These are phyloP conservation scores for Eurosta solidaginis DNA, from an alignment of 1,140 invertebrate genomes.

Conservation along the genomic window DNA sequence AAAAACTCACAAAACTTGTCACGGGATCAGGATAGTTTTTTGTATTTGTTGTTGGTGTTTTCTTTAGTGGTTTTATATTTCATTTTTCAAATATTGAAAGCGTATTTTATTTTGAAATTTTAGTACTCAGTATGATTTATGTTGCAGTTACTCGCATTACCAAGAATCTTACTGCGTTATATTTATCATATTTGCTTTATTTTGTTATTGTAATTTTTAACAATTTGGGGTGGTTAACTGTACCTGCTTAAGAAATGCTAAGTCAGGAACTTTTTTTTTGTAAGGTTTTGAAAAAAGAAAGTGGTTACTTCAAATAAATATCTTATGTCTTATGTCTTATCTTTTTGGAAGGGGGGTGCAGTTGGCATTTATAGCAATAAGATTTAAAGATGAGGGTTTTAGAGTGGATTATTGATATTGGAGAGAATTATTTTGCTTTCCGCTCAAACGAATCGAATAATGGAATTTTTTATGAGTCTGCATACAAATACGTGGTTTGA, in stretches of 20 bases:
- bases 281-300: neutral
- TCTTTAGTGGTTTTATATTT: neutral
- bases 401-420: too few relatives aligned
- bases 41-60: neutral
- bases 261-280: neutral
- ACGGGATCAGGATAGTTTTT: neutral
- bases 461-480: too few relatives aligned
- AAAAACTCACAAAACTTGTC: neutral
- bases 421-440: too few relatives aligned
- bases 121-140: neutral
- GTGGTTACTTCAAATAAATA: neutral
- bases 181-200: neutral
- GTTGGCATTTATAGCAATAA: neutral
- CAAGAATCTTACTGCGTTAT: neutral
- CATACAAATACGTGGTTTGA: too few relatives aligned
- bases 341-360: neutral
- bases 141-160: neutral
- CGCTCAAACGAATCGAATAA: too few relatives aligned
- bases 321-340: too few relatives aligned
- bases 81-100: neutral
- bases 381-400: too few relatives aligned
- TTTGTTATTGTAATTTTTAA: neutral
- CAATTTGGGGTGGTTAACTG: neutral
- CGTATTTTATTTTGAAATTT: neutral
- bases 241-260: neutral